Base-by-base conservation (phyloP, 2,797 vertebrate genomes). In the Melanitta fusca region DNA sequence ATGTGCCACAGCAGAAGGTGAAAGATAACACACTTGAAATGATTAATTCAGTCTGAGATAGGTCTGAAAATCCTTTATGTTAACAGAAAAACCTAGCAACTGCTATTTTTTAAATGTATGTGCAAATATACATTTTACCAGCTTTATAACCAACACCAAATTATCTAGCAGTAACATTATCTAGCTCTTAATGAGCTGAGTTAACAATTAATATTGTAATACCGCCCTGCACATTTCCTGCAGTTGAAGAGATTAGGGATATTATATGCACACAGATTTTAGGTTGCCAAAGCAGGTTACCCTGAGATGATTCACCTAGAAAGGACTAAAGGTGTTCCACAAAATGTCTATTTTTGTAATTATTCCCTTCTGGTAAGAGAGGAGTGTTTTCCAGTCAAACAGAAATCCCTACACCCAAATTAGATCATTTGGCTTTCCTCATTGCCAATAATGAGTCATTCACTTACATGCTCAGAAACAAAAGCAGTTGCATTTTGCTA, bases 1-100 rank as follows among this genome's bases (percentile, higher is more conserved):
- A 77, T 61, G 68, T 92, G 84, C 64, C 13, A 25, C 54, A 85
- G 78, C 61, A 90, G 77, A 93, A 91, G 57, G 85, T 90, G 88
- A 95, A 85, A 87, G 85, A 91, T 85, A 93, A 91, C 74, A 22
- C 54, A 62, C 85, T 91, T 73, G 10, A 77, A 90, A 72, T 82
- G 18, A 95, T 95, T 94, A 94, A 94, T 82, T 82, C 83, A 90
- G 53, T 7, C 85, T 66, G 43, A 87, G 43, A 54, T 24, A 62
- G 43, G 32, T 57, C 65, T 87, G 57, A 84, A 96, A 96, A 91
- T 39, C 32, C 64, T 90, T 89, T 78, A 61, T 34, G 69, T 78
- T 72, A 74, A 60, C 94, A 78, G 11, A 87, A 43, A 91, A 93
- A 68, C 25, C 9, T 39, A 87, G 65, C 53, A 88, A 77, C 39